A percentile compares a stretch with the other conserved stretches of the same genome.
These are phyloP conservation scores for Chaetops frenatus DNA, from an alignment of 2,113 vertebrate species.

Conservation along the genomic window DNA sequence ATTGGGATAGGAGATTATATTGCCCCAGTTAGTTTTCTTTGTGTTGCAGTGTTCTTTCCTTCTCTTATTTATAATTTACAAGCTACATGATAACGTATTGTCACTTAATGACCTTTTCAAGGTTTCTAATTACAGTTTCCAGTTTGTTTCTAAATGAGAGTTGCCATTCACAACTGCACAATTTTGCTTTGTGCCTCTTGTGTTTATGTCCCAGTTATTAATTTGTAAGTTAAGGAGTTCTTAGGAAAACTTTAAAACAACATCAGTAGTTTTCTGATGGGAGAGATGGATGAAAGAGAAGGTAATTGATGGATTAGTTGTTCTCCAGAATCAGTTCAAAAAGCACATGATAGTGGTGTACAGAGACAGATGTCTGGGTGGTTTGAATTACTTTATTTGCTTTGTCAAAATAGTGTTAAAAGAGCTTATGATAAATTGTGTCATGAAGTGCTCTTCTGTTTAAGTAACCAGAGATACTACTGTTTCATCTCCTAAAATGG, in stretches of 20 bases:
- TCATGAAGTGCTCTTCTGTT: background rate
- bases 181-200: background rate
- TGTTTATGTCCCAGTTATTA: background rate
- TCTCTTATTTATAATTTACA: conserved; percentile 69
- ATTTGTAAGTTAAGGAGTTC: background rate
- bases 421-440: background rate
- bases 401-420: background rate
- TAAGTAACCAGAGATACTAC: background rate
- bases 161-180: background rate
- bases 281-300: background rate
- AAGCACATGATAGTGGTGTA: background rate
- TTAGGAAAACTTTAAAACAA: background rate
- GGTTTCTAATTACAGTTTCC: conserved; percentile 79
- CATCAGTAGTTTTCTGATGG: background rate
- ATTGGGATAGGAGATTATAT: conserved; percentile 37
- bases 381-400: background rate
- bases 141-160: conserved; percentile 53
- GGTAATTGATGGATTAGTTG: background rate
- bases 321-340: background rate
- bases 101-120: conserved; percentile 62
- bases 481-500: background rate
- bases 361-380: background rate
- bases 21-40: background rate
- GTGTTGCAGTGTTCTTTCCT: conserved; percentile 71
- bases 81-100: conserved; percentile 73